Conservation (phyloP, 2,888 invertebrate genomes). For the Machimus atricapillus region DNA sequence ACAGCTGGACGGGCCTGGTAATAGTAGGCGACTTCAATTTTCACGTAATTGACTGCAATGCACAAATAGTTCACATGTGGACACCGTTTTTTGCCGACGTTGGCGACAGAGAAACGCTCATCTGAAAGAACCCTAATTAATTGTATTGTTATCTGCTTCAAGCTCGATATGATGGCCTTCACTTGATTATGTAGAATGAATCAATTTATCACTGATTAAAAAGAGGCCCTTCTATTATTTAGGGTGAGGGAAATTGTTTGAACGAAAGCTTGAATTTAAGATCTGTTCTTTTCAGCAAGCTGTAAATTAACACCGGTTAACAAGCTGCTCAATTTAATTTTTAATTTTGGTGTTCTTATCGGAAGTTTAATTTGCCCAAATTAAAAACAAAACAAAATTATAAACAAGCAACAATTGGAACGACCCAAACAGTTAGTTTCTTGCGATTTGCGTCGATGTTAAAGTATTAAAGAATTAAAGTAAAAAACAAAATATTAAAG, state of each 20-base stretch:
- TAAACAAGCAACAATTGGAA: neutral
- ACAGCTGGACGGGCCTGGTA: neutral
- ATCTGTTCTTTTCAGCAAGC: neutral
- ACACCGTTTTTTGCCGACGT: neutral
- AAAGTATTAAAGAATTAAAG: neutral
- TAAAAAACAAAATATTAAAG: neutral
- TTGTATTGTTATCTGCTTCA: neutral
- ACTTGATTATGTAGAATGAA: neutral
- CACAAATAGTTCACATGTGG: neutral
- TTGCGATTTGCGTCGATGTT: neutral
- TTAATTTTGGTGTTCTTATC: neutral
- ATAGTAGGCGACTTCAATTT: neutral
- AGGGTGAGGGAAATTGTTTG: neutral
- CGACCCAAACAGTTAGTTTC: neutral
- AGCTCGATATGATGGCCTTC: neutral
- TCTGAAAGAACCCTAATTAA: neutral
- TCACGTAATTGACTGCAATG: neutral
- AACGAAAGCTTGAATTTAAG: neutral
- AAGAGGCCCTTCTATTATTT: neutral
- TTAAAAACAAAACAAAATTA: neutral
- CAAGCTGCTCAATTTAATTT: neutral
- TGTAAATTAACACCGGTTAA: neutral
- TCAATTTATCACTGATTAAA: neutral
- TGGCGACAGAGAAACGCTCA: neutral
- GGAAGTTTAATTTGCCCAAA: neutral